Evolutionary conservation across 1,140 invertebrate genomes (phyloP).

Genomic region (Megalopta genalis): DNA sequence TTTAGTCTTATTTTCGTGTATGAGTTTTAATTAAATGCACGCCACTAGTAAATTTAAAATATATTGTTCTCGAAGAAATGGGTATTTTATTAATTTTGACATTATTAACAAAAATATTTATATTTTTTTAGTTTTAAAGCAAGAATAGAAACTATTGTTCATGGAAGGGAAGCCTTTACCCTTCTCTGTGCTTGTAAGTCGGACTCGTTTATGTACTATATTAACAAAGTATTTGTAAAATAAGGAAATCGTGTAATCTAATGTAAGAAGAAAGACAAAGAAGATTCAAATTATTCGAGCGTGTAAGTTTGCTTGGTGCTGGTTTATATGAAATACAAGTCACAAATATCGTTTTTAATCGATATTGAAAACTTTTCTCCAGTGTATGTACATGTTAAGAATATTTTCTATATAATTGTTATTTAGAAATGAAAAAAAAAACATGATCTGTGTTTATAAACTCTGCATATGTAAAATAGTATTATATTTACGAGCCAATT

Average conservation of each 20-base stretch:
- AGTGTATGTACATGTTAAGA: constrained; percentile 40
- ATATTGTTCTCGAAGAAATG: background rate
- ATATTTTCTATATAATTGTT: constrained; percentile 50
- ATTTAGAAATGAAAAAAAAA: constrained; percentile 31
- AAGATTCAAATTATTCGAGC: constrained; percentile 22
- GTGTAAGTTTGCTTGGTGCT: constrained; percentile 27
- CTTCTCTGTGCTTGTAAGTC: background rate
- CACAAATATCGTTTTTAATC: constrained; percentile 22
- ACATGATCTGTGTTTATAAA: constrained; percentile 42
- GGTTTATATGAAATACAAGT: constrained; percentile 24
- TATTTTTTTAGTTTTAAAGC: background rate
- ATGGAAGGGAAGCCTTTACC: background rate
- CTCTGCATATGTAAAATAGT: constrained; percentile 33
- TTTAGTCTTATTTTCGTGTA: background rate
- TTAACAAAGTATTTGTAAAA: constrained; percentile 39
- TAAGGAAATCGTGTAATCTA: constrained; percentile 4
- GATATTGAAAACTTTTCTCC: constrained; percentile 24
- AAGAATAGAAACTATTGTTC: background rate
- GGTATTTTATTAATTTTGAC: constrained; percentile 26
- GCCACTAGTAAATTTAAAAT: background rate
- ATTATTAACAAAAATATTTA: background rate
- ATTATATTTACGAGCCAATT: constrained; percentile 29
- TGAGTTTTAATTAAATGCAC: background rate
- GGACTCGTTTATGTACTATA: background rate
- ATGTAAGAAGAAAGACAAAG: constrained; percentile 9